Conservation (phyloP, 1,140 invertebrate genomes). For the Apocrypta bakeri region DNA sequence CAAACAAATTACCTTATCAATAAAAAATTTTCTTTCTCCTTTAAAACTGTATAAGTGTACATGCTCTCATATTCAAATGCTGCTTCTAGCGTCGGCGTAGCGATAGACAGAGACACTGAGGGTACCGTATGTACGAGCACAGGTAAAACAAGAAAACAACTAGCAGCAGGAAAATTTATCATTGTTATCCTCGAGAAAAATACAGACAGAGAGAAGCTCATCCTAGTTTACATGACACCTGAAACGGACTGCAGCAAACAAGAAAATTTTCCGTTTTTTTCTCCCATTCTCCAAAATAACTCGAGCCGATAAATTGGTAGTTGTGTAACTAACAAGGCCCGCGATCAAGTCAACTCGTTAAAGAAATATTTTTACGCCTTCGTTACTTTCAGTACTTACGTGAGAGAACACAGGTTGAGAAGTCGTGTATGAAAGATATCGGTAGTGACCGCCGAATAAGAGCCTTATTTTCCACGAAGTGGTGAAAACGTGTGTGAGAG, state of each 20-base stretch:
- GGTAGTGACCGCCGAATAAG: neutral
- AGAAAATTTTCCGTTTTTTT: conserved; percentile 26
- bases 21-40: neutral
- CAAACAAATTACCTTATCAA: neutral
- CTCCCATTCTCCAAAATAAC: conserved; percentile 40
- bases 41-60: no score
- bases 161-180: conserved; percentile 31
- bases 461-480: conserved; percentile 22
- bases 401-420: conserved; percentile 23
- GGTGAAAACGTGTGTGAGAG: neutral
- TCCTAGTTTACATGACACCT: neutral
- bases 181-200: conserved; percentile 43
- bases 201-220: conserved; percentile 43
- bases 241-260: conserved; percentile 26
- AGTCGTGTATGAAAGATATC: neutral
- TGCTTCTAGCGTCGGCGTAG: no score
- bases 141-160: conserved; percentile 35
- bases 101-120: neutral
- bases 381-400: conserved; percentile 25
- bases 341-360: no score
- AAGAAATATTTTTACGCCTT: conserved; percentile 47
- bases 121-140: no score
- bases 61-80: no score
- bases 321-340: conserved; percentile 42
- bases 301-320: conserved; percentile 46